Percentiles rank a stretch among this genome's conserved stretches.
Conservation (phyloP, 2,888 invertebrate genomes). For the Meiosimyza decipiens region DNA sequence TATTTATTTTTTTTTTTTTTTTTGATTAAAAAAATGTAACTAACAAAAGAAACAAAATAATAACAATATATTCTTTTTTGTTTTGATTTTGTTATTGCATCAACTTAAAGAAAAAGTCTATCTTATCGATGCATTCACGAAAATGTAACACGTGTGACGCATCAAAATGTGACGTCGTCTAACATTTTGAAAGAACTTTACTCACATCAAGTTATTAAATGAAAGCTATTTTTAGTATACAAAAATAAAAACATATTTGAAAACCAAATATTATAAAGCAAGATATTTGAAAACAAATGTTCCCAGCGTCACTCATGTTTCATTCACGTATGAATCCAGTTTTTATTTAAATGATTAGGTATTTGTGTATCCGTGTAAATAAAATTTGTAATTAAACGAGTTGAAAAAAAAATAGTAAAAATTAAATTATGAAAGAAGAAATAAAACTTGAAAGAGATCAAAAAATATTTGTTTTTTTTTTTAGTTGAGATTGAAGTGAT, state of each 20-base stretch:
- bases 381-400: slow-evolving; percentile 39
- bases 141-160: too few relatives aligned
- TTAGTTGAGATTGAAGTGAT: not conserved
- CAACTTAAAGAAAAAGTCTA: too few relatives aligned
- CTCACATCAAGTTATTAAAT: not conserved
- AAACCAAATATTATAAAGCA: too few relatives aligned
- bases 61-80: slow-evolving; percentile 21
- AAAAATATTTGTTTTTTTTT: slow-evolving; percentile 45
- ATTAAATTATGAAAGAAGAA: slow-evolving; percentile 42
- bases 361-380: slow-evolving; percentile 36
- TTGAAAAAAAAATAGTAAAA: slow-evolving; percentile 33
- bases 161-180: too few relatives aligned
- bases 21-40: slow-evolving; percentile 28
- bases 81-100: not conserved
- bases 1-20: not conserved
- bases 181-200: too few relatives aligned
- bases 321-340: not conserved
- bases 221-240: slow-evolving; percentile 7
- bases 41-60: slow-evolving; percentile 19
- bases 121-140: too few relatives aligned
- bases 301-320: not conserved
- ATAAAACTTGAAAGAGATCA: slow-evolving; percentile 47
- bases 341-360: slow-evolving; percentile 23
- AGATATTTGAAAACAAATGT: slow-evolving; percentile 4
- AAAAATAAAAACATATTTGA: not conserved